Base-by-base conservation (phyloP, 1,140 invertebrate genomes). In the Pantala flavescens region DNA sequence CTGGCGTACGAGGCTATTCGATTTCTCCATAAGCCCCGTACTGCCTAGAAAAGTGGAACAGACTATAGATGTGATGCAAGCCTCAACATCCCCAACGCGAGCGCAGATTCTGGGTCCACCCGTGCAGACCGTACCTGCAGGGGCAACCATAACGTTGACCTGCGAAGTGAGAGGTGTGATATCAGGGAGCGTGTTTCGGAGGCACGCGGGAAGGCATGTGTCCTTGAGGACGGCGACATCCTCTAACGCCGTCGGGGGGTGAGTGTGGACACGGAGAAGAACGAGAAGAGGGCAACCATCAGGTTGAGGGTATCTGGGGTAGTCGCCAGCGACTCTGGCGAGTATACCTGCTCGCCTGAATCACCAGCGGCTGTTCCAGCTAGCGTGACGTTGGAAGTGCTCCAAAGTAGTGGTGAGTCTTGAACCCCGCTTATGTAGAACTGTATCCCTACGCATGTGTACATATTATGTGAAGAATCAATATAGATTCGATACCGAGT, bases 291-390 rank as follows among this genome's bases (percentile, higher is more conserved):
- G 63, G 83, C 84, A 7, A 79, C 83, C 73, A 84, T 83, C 63
- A 81, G 82, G 76, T 81, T 83, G 71, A 87, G 85, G 71, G 79
- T 85, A 73, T 83, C 83, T 36, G 79, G 80, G n/a, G 80, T 86
- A 24, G 82, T 82, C 23, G 74, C 76, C 21, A 77, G 79, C 70
- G 86, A 87, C 76, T 81, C 83, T 0, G 87, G 86, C 7, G 87
- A 86, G 78, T 87, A 87, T 78, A 85, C 85, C 23, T 88, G 87
- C 78, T 80, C 82, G 77, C 86, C 87, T 0, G 80, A 83, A 21
- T 83, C 85, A 75, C 83, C 83, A 43, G 82, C 82, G 42, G 80
- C 83, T 7, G 83, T 63, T 16, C 49, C 49, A 5, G 49, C 49
- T 3, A 63, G 16, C 49, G 49, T 63, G 3, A 21, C n/a, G 16